phyloP scores from a whole-genome alignment of 2,888 invertebrate genomes.

The Habrosyne pyritoides region DNA sequence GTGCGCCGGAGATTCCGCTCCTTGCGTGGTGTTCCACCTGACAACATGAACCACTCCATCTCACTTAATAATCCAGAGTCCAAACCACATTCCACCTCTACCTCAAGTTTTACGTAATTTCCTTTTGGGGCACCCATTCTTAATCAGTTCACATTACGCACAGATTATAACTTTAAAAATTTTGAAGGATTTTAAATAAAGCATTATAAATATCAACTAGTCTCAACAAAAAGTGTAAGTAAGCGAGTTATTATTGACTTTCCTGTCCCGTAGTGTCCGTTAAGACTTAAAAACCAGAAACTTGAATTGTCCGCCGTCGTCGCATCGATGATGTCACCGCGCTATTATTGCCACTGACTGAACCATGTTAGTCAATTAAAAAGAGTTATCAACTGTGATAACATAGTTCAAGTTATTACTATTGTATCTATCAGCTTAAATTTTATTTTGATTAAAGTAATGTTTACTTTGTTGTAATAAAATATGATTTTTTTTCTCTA shows the following conservation, averaged over 20 bases:
- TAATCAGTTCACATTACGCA: slow-evolving; percentile 4
- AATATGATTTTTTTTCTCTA: too few relatives aligned
- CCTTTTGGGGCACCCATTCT: slow-evolving; percentile 39
- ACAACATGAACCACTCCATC: slow-evolving; percentile 69
- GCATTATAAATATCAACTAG: neutral
- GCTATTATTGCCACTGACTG: slow-evolving; percentile 45
- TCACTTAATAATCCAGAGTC: slow-evolving; percentile 58
- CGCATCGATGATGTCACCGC: slow-evolving; percentile 51
- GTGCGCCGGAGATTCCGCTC: slow-evolving; percentile 57
- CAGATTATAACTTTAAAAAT: neutral
- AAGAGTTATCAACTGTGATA: slow-evolving; percentile 50
- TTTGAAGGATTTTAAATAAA: neutral
- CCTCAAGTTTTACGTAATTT: slow-evolving; percentile 55
- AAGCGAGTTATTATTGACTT: slow-evolving; percentile 9
- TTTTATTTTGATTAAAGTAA: neutral
- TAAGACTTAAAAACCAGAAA: slow-evolving; percentile 30
- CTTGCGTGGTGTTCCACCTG: slow-evolving; percentile 68
- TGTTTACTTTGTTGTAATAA: too few relatives aligned
- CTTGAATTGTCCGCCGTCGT: slow-evolving; percentile 23
- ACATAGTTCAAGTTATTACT: slow-evolving; percentile 35
- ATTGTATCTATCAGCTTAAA: neutral
- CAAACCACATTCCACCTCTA: slow-evolving; percentile 64
- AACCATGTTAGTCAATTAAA: slow-evolving; percentile 29
- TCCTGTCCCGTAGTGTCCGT: slow-evolving; percentile 18
- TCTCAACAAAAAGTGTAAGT: neutral